Base-by-base conservation (phyloP, 2,113 vertebrate genomes). In the Bos indicus region DNA sequence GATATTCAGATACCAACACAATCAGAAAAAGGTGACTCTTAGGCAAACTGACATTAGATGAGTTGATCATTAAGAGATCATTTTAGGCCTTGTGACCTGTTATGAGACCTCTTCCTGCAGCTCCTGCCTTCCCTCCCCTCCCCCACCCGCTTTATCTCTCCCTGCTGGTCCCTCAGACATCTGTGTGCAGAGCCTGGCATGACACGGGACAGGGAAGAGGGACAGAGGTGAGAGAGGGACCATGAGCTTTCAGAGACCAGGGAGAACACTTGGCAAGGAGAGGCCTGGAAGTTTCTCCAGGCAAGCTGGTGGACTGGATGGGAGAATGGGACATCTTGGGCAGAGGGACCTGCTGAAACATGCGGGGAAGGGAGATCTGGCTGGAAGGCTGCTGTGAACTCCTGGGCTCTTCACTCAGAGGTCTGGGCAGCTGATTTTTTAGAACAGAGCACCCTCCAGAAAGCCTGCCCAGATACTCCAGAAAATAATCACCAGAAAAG, bases 1-100 rank as follows among this genome's bases (percentile, higher is more conserved):
- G 54, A 48, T 21, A 80, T 40, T 60, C 52, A 40, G n/a, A 88
- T 14, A 8, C 26, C 64, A 54, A 57, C 60, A 92, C 82, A 84
- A 77, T 84, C 62, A 60, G 71, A 94, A 86, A 57, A 51, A 19
- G n/a, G 30, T 95, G 80, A 57, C n/a, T 91, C 46, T 77, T 25
- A 81, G 64, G 59, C 85, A 87, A 82, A 64, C 15, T 90, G 48
- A 23, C 17, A 43, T 54, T 74, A 51, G 12, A 78, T 92, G 82
- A 80, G 28, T 51, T 26, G 51, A 57, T 67, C 36, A 83, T 82
- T n/a, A 52, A 17, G 84, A 96, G 52, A 40, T 62, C 2, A 77
- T 88, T 85, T 88, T 51, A 89, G 71, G 67, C 54, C 84, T 71
- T 21, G 10, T 48, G 43, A 48, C 14, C 51, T 46, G 21, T 40